Base-by-base conservation (phyloP, 2,113 vertebrate genomes). In the Gasterosteus aculeatus region DNA sequence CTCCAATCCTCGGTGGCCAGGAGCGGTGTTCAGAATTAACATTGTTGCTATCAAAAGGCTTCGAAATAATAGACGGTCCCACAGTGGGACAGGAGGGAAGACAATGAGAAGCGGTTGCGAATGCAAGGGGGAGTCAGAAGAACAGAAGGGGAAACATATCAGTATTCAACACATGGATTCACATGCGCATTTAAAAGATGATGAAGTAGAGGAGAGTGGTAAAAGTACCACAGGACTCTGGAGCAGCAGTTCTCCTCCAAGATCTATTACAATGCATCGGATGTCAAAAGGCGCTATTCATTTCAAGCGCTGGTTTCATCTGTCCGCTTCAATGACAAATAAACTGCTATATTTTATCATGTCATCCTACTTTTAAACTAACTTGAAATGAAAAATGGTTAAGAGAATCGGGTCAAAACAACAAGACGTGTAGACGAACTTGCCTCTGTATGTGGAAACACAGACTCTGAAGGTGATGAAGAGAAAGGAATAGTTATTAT, bases 21-120 rank as follows among this genome's bases (percentile, higher is more conserved):
- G 51, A 60, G 77, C 75, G 65, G 63, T 41, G 42, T 59, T 41
- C 60, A 53, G 15, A 85, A 78, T 84, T 57, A 81, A 85, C 79
- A 82, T 72, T 68, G 63, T 29, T 75, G 84, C 85, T 67, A 72
- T 85, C 79, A 90, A 81, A 92, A 83, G 79, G 58, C 79, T 71
- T 84, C 65, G 61, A 75, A 85, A 53, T 73, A 65, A 79, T 76
- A 67, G 78, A 53, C 70, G 62, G 62, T 56, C 58, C 57, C 58
- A 70, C 59, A 53, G 57, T 85, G 72, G 53, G 22, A 85, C 12
- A 39, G 42, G 69, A 26, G 38, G 62, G 49, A 74, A 70, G 47
- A 58, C 61, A 71, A 65, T 41, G 72, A 49, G 58, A 75, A 71
- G 44, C 7, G 54, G 61, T 26, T 62, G 44, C 1, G 19, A 78